A percentile compares a stretch with the other conserved stretches of the same genome.
phyloP scores from a whole-genome alignment of 2,888 invertebrate genomes.

The Caenorhabditis drosophilae region DNA sequence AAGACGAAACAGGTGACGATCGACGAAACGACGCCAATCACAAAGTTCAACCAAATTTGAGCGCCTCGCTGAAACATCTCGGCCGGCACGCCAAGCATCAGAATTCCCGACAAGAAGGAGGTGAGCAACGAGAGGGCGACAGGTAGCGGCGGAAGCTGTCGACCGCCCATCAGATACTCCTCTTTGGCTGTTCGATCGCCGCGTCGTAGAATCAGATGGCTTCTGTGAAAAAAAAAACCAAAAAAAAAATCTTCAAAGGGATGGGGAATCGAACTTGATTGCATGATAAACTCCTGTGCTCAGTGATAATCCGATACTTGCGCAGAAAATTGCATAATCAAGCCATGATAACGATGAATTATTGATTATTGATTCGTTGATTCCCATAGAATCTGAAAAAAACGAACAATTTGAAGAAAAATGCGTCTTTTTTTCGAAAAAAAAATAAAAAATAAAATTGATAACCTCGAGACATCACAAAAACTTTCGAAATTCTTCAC shows the following conservation, averaged over 20 bases:
- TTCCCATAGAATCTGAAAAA: background rate
- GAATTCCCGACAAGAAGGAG: conserved; percentile 60
- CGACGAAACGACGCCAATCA: conserved; percentile 56
- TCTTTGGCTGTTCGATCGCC: conserved; percentile 52
- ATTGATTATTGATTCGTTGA: conserved; percentile 7
- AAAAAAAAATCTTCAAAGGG: conserved; percentile 3
- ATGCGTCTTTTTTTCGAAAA: background rate
- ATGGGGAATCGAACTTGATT: conserved; percentile 46
- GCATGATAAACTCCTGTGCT: conserved; percentile 63
- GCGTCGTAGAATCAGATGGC: conserved; percentile 34
- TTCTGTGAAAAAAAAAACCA: conserved; percentile 22
- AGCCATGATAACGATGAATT: conserved; percentile 40
- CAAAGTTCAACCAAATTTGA: conserved; percentile 62
- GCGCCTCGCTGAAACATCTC: conserved; percentile 61
- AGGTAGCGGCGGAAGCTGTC: conserved; percentile 56
- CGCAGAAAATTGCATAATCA: conserved; percentile 55
- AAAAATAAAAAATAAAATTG: too few relatives aligned
- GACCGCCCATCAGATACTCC: conserved; percentile 62
- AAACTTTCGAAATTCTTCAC: too few relatives aligned
- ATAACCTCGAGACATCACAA: too few relatives aligned
- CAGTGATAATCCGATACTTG: conserved; percentile 53
- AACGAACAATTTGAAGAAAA: background rate
- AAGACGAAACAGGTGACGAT: conserved; percentile 54
- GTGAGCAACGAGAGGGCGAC: conserved; percentile 60
- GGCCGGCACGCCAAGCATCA: conserved; percentile 63